Evolutionary conservation across 2,797 vertebrate genomes (phyloP).

Genomic region (Acanthornis magna): DNA sequence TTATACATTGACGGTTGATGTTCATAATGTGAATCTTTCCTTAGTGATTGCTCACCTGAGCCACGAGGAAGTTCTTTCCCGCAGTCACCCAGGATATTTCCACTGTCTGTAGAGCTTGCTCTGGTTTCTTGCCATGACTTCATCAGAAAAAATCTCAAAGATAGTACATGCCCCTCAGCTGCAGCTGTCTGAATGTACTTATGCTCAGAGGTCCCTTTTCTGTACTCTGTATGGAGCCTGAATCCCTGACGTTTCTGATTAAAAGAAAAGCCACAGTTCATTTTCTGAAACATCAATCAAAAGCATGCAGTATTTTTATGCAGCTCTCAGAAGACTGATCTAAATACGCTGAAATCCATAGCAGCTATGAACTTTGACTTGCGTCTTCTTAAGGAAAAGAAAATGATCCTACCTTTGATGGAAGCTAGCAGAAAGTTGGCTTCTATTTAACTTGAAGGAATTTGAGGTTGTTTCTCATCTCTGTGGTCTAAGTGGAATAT

Average conservation of each 20-base stretch:
- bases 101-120: background rate
- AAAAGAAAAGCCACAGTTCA: background rate
- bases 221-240: background rate
- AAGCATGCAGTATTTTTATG: background rate
- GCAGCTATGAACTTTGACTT: conserved; percentile 17
- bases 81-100: background rate
- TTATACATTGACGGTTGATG: background rate
- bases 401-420: background rate
- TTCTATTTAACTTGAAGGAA: background rate
- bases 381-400: background rate
- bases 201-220: background rate
- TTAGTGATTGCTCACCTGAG: background rate
- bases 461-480: background rate
- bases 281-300: background rate
- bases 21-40: background rate
- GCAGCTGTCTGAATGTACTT: background rate
- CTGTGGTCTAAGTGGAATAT: background rate
- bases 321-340: background rate
- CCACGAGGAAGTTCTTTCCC: background rate
- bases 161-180: background rate
- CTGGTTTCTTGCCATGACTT: background rate
- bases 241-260: background rate
- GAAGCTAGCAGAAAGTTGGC: background rate
- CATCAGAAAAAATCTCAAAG: background rate
- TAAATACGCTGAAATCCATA: background rate